Conservation (phyloP, 2,888 invertebrate genomes). For the Erebia palarica region DNA sequence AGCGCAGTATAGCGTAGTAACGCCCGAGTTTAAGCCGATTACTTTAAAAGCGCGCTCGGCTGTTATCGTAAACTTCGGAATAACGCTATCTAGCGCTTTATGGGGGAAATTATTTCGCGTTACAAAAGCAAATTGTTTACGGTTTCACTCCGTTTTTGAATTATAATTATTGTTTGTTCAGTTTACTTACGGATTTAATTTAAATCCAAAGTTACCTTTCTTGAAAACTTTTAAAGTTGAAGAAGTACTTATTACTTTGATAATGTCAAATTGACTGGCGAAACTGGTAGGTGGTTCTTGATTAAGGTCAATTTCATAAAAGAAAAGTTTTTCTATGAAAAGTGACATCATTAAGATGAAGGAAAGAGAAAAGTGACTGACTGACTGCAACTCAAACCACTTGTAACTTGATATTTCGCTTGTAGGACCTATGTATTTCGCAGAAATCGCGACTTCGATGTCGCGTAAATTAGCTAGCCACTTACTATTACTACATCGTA, state of each 20-base stretch:
- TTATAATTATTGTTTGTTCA: conserved; percentile 1
- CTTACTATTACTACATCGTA: too few species aligned
- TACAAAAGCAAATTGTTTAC: conserved; percentile 48
- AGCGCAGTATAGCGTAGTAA: conserved; percentile 39
- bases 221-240: background rate
- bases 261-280: background rate
- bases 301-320: too few species aligned
- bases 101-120: conserved; percentile 33
- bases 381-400: too few species aligned
- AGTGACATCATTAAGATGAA: too few species aligned
- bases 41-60: conserved; percentile 64
- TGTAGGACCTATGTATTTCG: too few species aligned
- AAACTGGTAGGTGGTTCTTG: too few species aligned
- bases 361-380: too few species aligned
- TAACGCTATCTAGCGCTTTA: conserved; percentile 46
- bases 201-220: background rate
- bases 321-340: too few species aligned
- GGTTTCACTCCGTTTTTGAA: conserved; percentile 4
- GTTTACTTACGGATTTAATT: background rate
- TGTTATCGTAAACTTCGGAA: conserved; percentile 50
- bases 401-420: too few species aligned
- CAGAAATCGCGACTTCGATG: too few species aligned
- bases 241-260: background rate
- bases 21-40: conserved; percentile 63
- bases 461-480: too few species aligned